phyloP scores from a whole-genome alignment of 2,113 vertebrate species.

The Probosciger aterrimus region DNA sequence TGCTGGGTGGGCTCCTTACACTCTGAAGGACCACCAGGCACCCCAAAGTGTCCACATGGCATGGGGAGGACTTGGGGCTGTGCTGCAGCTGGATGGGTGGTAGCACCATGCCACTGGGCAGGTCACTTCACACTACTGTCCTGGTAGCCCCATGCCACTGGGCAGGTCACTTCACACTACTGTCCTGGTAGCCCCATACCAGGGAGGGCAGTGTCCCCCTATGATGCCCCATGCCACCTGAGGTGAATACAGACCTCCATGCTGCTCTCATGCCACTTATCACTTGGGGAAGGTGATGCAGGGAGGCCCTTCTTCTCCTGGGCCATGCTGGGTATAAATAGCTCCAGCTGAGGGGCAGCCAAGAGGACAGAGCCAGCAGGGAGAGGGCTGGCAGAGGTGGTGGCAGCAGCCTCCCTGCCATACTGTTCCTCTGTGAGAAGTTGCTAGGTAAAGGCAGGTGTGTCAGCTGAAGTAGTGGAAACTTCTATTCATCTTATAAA shows the following conservation, averaged over 20 bases:
- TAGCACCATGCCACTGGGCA: too few species aligned
- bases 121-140: rapidly evolving
- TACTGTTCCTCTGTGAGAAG: constrained; percentile 7
- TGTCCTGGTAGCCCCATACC: too few species aligned
- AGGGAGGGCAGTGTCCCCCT: rapidly evolving
- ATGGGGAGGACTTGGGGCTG: rapidly evolving
- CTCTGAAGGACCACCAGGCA: not conserved
- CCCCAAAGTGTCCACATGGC: rapidly evolving
- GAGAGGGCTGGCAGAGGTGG: not conserved
- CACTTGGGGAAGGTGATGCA: not conserved
- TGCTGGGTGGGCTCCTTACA: not conserved
- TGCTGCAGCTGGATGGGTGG: rapidly evolving
- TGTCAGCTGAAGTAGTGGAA: constrained; percentile 78
- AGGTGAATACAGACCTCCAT: not conserved
- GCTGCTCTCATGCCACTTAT: rapidly evolving
- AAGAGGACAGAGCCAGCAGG: not conserved
- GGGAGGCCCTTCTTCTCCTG: not conserved
- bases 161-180: too few species aligned
- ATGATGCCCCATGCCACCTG: rapidly evolving
- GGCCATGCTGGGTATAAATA: not conserved
- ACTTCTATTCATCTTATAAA: constrained; percentile 82
- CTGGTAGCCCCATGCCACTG: not conserved
- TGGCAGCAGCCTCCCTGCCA: not conserved
- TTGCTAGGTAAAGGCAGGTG: constrained; percentile 72
- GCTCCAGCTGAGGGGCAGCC: not conserved